Conservation (phyloP, 2,113 vertebrate species). For the Syngnathus scovelli region DNA sequence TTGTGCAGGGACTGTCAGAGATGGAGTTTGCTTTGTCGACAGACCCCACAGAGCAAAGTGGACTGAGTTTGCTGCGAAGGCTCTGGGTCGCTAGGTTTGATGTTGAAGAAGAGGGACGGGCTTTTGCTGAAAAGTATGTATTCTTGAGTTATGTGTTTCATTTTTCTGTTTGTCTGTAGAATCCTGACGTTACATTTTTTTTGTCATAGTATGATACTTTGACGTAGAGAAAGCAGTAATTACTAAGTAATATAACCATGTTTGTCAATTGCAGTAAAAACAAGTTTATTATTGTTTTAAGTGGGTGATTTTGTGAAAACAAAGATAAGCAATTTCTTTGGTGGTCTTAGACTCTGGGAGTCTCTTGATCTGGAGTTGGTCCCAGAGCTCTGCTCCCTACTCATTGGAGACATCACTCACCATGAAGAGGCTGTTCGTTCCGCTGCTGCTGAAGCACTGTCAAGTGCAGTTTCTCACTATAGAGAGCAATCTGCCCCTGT, state of each 20-base stretch:
- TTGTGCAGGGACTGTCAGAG: slow-evolving; percentile 83
- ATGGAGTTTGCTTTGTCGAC: slow-evolving; percentile 90
- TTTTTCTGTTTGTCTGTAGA: background rate
- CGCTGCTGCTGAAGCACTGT: slow-evolving; percentile 87
- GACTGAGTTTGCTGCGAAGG: slow-evolving; percentile 82
- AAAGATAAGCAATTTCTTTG: background rate
- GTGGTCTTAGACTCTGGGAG: slow-evolving; percentile 78
- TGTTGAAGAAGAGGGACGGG: slow-evolving; percentile 81
- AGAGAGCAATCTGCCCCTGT: slow-evolving; percentile 78
- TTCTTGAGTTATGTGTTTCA: background rate
- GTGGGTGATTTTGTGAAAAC: background rate
- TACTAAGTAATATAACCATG: background rate
- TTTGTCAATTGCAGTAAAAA: background rate
- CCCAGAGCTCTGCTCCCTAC: slow-evolving; percentile 84
- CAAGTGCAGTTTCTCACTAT: slow-evolving; percentile 83
- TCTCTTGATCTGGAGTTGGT: slow-evolving; percentile 84
- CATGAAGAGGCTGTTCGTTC: slow-evolving; percentile 85
- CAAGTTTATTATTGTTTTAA: background rate
- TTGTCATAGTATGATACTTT: background rate
- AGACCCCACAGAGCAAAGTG: slow-evolving; percentile 80
- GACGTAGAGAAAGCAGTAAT: background rate
- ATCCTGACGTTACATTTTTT: background rate
- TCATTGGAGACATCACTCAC: slow-evolving; percentile 90
- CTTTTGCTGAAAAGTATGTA: slow-evolving; percentile 81
- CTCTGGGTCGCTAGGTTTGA: slow-evolving; percentile 94